Evolutionary conservation across 2,113 vertebrate species (phyloP).

Genomic region (Myxocyprinus asiaticus): DNA sequence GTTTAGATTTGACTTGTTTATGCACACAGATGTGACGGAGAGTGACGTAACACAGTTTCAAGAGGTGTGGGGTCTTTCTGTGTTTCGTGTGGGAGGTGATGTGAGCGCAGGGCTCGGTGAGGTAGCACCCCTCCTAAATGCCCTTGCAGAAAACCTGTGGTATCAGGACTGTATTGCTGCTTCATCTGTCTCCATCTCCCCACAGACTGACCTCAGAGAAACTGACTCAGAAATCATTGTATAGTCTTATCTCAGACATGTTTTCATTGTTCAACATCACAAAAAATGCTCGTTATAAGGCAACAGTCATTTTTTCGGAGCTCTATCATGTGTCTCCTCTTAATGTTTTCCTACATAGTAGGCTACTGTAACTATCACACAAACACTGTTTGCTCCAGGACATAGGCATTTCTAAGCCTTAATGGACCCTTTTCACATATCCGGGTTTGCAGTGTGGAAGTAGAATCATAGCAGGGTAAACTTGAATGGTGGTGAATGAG

Average conservation of each 20-base stretch:
- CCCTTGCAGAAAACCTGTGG: conserved; percentile 85
- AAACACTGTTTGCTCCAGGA: too few species aligned
- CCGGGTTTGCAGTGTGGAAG: too few species aligned
- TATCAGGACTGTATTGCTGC: conserved; percentile 80
- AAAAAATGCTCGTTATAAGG: too few species aligned
- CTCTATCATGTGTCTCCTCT: too few species aligned
- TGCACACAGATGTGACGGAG: conserved; percentile 83
- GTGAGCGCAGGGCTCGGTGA: conserved; percentile 71
- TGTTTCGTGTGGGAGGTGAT: conserved; percentile 76
- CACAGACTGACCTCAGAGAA: conserved; percentile 42
- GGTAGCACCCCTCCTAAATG: conserved; percentile 79
- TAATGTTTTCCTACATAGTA: too few species aligned
- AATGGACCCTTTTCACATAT: too few species aligned
- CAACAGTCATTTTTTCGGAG: too few species aligned
- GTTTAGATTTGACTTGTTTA: conserved; percentile 85
- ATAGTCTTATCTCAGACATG: not conserved
- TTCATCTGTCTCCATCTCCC: conserved; percentile 45
- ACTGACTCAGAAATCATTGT: conserved; percentile 40
- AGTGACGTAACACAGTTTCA: conserved; percentile 64
- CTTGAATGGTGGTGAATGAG: too few species aligned
- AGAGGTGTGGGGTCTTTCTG: conserved; percentile 73
- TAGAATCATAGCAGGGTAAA: too few species aligned
- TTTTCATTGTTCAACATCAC: too few species aligned
- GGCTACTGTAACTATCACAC: too few species aligned
- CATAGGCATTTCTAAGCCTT: too few species aligned